phyloP scores from a whole-genome alignment of 2,113 vertebrate species.

The Herpetotheres cachinnans region DNA sequence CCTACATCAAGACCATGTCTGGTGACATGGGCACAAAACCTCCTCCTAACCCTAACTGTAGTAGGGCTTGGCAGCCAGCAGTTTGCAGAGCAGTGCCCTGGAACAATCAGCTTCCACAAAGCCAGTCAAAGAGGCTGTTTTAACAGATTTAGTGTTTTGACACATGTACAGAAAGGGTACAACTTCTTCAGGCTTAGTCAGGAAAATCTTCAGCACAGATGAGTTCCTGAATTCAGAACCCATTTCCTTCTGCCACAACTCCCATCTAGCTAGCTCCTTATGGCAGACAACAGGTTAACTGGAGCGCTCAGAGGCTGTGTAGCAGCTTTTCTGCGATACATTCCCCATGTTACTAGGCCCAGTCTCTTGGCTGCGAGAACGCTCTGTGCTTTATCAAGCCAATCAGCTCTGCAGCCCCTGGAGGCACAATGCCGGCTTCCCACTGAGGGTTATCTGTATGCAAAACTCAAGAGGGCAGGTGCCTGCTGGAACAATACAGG shows the following conservation, averaged over 20 bases:
- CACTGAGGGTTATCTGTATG: conserved; percentile 40
- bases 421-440: conserved; percentile 23
- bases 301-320: neutral
- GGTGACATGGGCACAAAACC: neutral
- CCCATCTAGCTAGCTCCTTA: neutral
- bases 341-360: neutral
- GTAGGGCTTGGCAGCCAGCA: neutral
- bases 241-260: neutral
- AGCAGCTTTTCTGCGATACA: conserved; percentile 1
- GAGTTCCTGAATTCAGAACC: neutral
- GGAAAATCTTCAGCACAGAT: neutral
- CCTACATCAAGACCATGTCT: neutral
- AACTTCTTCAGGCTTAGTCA: neutral
- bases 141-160: neutral
- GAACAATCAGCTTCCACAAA: neutral
- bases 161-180: neutral
- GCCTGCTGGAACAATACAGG: conserved; percentile 40
- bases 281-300: conserved; percentile 53
- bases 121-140: neutral
- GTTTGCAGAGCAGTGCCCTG: neutral
- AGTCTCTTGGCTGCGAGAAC: neutral
- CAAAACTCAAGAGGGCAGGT: conserved; percentile 32
- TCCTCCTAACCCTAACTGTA: neutral
- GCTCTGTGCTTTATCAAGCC: conserved; percentile 69
- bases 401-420: conserved; percentile 28